These are phyloP conservation scores for Apostichopus parvimensis DNA, from an alignment of 35 echinoderm and acorn worm species.

Conservation along the genomic window DNA sequence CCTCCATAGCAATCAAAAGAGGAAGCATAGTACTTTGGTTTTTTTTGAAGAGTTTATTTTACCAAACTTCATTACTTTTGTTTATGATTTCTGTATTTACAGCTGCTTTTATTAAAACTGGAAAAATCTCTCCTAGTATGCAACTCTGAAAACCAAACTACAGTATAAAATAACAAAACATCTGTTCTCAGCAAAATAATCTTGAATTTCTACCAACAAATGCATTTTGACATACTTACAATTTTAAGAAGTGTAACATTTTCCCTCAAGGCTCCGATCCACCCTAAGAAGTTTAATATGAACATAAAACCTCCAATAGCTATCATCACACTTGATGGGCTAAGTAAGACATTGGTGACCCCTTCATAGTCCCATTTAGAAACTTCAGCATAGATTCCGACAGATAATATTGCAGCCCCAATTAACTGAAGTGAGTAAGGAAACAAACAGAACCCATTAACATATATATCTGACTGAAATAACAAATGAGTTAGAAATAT, in stretches of 20 bases:
- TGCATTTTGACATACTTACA: conserved; percentile 72
- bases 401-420: conserved; percentile 63
- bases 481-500: too few relatives aligned
- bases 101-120: not conserved
- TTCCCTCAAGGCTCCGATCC: conserved; percentile 87
- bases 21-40: too few relatives aligned
- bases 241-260: conserved; percentile 79
- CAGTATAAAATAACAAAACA: not conserved
- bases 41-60: too few relatives aligned
- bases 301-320: conserved; percentile 88
- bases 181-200: not conserved
- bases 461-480: too few relatives aligned
- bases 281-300: conserved; percentile 81
- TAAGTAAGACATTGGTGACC: conserved; percentile 77
- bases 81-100: not conserved
- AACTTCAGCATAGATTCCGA: conserved; percentile 96
- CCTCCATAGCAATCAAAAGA: too few relatives aligned
- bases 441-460: too few relatives aligned
- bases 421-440: conserved; percentile 55
- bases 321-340: conserved; percentile 79
- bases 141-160: not conserved
- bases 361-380: conserved; percentile 83
- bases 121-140: not conserved
- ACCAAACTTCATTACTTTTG: too few relatives aligned
- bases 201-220: too few relatives aligned